Base-by-base conservation (phyloP, 2,888 invertebrate genomes). In the Agrotis clavis region DNA sequence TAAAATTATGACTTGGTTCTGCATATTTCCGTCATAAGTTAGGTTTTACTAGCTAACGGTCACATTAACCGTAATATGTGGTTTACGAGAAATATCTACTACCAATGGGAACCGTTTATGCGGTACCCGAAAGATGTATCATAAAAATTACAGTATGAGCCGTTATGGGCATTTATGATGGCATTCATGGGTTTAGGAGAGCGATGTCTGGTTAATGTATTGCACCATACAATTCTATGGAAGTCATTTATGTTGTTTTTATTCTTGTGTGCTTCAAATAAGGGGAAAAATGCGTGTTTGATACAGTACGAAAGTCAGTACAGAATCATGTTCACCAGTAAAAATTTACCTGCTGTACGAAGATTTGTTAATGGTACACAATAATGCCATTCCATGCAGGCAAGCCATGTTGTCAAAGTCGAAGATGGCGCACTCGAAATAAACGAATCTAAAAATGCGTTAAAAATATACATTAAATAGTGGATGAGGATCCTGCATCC, bases 1-100 rank as follows among this genome's bases (percentile, higher is more conserved):
- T 67, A 65, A 75, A 85, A 87, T 89, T 89, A 89, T 87, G 85
- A 88, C 66, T 62, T n/a, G 51, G 79, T 74, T 91, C 90, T 90
- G 89, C 91, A 91, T 92, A 90, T 91, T 90, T 86, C 88, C 84
- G 83, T 84, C 88, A 90, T 92, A 92, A 90, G 86, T 92, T 89
- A 85, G 74, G 85, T 88, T 91, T 92, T 91, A 91, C 81, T 89
- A 88, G 87, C 89, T 88, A 89, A 88, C 90, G 90, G 90, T 90
- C 90, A 87, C 91, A 91, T 93, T 90, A 90, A 87, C 80, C 77
- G 85, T 88, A 90, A 90, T 92, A 90, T 92, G 90, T 90, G 92
- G 90, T 91, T 91, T 91, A 92, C 78, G 90, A 89, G 89, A 89
- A 91, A 88, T 90, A 91, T 90, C 81, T 85, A 88, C 85, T 77